Percentiles rank a stretch among this genome's conserved stretches.
Evolutionary conservation across 2,113 vertebrate genomes (phyloP).

Genomic region (Aplodontia rufa): DNA sequence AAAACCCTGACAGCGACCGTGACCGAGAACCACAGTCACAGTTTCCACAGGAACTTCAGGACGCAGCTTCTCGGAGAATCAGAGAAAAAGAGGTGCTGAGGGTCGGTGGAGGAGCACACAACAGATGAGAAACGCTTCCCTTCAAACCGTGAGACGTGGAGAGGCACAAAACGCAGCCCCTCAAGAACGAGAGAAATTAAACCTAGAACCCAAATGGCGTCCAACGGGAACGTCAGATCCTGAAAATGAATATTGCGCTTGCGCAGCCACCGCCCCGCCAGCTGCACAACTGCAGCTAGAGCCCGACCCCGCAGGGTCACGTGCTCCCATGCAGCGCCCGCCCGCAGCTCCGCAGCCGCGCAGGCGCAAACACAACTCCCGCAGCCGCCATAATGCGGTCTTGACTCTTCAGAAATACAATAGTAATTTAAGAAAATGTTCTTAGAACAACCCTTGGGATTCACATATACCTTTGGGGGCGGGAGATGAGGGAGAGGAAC

Average conservation of each 20-base stretch:
- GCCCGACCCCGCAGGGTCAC: constrained; percentile 78
- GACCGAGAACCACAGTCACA: constrained; percentile 60
- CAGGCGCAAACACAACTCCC: constrained; percentile 47
- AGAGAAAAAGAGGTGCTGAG: background rate
- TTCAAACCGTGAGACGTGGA: background rate
- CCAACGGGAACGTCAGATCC: constrained; percentile 72
- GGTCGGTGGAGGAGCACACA: background rate
- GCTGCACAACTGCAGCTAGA: constrained; percentile 84
- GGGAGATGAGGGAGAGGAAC: constrained; percentile 49
- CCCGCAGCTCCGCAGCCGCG: constrained; percentile 71
- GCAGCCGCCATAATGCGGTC: constrained; percentile 80
- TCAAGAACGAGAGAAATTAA: constrained; percentile 51
- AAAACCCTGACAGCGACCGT: background rate
- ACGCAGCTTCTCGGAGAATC: background rate
- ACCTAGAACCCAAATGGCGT: constrained; percentile 81
- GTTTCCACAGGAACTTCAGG: constrained; percentile 23
- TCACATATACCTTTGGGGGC: constrained; percentile 70
- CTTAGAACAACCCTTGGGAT: constrained; percentile 38
- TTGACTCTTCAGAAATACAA: constrained; percentile 66
- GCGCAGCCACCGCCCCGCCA: constrained; percentile 81
- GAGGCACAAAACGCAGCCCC: background rate
- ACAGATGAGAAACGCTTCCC: background rate
- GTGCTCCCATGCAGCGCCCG: constrained; percentile 86
- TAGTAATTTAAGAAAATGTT: constrained; percentile 64
- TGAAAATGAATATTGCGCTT: constrained; percentile 78